Percentiles rank a stretch among this genome's conserved stretches.
Evolutionary conservation across 2,888 invertebrate species (phyloP).

Genomic region (Trichacis sp.): DNA sequence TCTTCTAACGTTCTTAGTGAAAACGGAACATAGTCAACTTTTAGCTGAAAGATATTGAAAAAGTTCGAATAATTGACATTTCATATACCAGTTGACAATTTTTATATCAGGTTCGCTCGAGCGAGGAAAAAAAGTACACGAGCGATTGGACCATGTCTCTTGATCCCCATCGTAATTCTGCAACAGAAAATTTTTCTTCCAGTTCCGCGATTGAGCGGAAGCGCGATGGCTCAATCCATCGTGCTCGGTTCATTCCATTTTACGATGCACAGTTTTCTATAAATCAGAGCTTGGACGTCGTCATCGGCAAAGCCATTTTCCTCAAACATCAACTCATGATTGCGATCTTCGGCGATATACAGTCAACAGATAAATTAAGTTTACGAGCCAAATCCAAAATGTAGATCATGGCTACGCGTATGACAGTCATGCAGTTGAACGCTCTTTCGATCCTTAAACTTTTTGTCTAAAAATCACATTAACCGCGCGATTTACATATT

Average conservation of each 20-base stretch:
- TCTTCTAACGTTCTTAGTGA: too few species aligned
- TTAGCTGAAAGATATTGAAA: too few species aligned
- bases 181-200: neutral
- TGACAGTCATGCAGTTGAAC: neutral
- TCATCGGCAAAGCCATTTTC: neutral
- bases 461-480: conserved; percentile 25
- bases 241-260: neutral
- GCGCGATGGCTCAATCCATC: neutral
- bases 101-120: too few species aligned
- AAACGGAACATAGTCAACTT: too few species aligned
- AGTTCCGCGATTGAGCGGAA: neutral
- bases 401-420: conserved; percentile 8
- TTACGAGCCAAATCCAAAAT: conserved; percentile 18
- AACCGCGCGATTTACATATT: conserved; percentile 35
- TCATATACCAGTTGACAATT: too few species aligned
- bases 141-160: too few species aligned
- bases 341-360: neutral
- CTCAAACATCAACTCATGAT: neutral
- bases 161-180: too few species aligned
- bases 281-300: neutral
- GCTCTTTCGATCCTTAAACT: conserved; percentile 11
- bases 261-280: neutral
- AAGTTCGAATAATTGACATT: too few species aligned
- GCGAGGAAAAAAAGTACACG: too few species aligned
- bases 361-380: conserved; percentile 14